Evolutionary conservation across 2,888 invertebrate genomes (phyloP), one percentile per base, ranked within the genome.

Genomic region (Galeruca laticollis): DNA sequence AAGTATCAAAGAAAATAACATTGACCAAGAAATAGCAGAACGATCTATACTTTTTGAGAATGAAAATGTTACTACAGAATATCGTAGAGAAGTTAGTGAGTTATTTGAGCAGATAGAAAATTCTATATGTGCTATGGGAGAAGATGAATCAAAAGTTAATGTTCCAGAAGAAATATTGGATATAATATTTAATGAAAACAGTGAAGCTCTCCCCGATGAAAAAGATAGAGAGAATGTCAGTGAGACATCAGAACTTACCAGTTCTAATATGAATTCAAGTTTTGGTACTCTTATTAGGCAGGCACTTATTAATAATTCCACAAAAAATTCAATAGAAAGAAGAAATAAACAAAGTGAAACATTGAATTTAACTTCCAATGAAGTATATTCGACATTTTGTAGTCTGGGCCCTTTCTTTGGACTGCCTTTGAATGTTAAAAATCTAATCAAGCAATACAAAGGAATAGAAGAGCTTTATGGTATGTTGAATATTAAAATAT

Each of bases 391-490:
- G 5, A 67, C 70, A 51, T 80, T 78, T 71, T 56, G 60, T 11
- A 73, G 68, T 68, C 72, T 81, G 47, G 89, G 89, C 0, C 83
- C 87, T 11, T 97, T 95, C 85, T 96, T 93, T 88, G 96, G 94
- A 0, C 86, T 97, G 49, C 94, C 97, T 0, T 82, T 88, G 1
- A 87, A 86, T 78, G 92, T 94, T 0, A 90, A 91, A 82, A 86
- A 88, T 11, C 85, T 97, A 74, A 90, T 97, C 73, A 89, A 91
- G 77, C 87, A 89, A 72, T 91, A 91, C 77, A 92, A 94, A 82
- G 93, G 93, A 74, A 96, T 97, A 72, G 88, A 89, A 21, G 89
- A 90, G 74, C 88, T 97, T 75, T 97, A 97, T 88, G 93, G 95
- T 95, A 84, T 86, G 87, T 47, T 47, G 47, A 9, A 35, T 60